phyloP scores from a whole-genome alignment of 2,113 vertebrate species.

The Vimba vimba region DNA sequence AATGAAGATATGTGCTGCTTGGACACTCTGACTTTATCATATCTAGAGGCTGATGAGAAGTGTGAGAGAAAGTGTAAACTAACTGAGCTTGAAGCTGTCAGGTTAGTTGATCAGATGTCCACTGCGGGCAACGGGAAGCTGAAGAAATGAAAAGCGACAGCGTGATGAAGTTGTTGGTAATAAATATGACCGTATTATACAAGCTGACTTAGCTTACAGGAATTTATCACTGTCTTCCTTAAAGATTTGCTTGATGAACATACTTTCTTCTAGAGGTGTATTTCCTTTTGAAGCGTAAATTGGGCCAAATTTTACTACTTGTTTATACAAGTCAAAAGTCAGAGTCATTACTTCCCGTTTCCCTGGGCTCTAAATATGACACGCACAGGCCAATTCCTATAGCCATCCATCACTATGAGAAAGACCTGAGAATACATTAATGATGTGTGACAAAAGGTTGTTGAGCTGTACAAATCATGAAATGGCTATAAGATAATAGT shows the following conservation, averaged over 20 bases:
- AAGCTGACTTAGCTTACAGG: neutral
- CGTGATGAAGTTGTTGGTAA: slow-evolving; percentile 17
- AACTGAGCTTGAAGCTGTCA: slow-evolving; percentile 47
- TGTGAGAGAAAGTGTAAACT: slow-evolving; percentile 22
- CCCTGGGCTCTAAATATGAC: too few species aligned
- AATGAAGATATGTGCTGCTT: slow-evolving; percentile 3
- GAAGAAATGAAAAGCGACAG: slow-evolving; percentile 25
- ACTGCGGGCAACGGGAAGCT: slow-evolving; percentile 11
- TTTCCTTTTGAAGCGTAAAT: neutral
- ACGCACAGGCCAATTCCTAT: too few species aligned
- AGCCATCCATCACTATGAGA: too few species aligned
- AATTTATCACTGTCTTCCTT: neutral
- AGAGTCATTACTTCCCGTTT: too few species aligned
- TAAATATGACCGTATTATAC: slow-evolving; percentile 24
- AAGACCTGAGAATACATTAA: too few species aligned
- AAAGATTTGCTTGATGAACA: neutral
- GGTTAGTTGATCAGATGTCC: slow-evolving; percentile 51
- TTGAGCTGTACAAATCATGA: too few species aligned
- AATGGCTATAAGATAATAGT: too few species aligned
- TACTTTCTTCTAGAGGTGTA: neutral
- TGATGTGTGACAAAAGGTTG: too few species aligned
- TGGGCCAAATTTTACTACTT: too few species aligned
- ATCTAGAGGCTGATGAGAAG: slow-evolving; percentile 16
- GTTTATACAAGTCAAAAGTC: too few species aligned
- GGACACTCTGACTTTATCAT: slow-evolving; percentile 20